A percentile compares a stretch with the other conserved stretches of the same genome.
These are phyloP conservation scores for Rhynchotus rufescens DNA, from an alignment of 2,797 vertebrate genomes.

Conservation along the genomic window DNA sequence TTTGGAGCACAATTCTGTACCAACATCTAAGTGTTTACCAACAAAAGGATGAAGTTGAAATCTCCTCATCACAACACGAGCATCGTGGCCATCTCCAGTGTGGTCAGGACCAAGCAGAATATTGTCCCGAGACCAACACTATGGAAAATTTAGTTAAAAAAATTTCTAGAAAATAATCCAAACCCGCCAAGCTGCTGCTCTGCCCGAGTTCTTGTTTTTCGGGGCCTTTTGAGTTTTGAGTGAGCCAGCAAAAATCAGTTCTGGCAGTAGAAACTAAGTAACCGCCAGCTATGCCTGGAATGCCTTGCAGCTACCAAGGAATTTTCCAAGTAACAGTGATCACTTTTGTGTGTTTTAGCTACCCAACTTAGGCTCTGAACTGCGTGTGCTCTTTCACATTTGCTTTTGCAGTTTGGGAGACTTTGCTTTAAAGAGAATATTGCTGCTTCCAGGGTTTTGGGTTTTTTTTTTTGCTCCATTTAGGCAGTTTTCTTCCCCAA, in stretches of 20 bases:
- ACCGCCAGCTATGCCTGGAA: slow-evolving; percentile 40
- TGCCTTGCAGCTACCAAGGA: slow-evolving; percentile 37
- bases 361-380: slow-evolving; percentile 14
- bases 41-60: slow-evolving; percentile 45
- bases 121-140: not conserved
- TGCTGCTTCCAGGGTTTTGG: not conserved
- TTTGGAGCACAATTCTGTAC: not conserved
- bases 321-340: slow-evolving; percentile 64
- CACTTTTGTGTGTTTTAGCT: slow-evolving; percentile 58
- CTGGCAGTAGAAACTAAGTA: slow-evolving; percentile 50
- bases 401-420: not conserved
- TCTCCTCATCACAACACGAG: slow-evolving; percentile 20
- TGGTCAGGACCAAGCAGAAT: slow-evolving; percentile 27
- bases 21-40: slow-evolving; percentile 43
- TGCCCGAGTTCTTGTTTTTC: not conserved
- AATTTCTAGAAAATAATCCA: not conserved
- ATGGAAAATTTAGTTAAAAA: not conserved
- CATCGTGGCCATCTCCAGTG: not conserved
- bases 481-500: not conserved
- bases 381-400: not conserved
- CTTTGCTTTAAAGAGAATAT: not conserved
- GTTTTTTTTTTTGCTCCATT: not conserved
- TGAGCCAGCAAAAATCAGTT: slow-evolving; percentile 44
- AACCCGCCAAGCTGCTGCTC: slow-evolving; percentile 16
- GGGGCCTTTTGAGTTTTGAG: not conserved